Conservation (phyloP, 30 jellyfish, hydroid and myxozoan species). For the Turritopsis rubra region DNA sequence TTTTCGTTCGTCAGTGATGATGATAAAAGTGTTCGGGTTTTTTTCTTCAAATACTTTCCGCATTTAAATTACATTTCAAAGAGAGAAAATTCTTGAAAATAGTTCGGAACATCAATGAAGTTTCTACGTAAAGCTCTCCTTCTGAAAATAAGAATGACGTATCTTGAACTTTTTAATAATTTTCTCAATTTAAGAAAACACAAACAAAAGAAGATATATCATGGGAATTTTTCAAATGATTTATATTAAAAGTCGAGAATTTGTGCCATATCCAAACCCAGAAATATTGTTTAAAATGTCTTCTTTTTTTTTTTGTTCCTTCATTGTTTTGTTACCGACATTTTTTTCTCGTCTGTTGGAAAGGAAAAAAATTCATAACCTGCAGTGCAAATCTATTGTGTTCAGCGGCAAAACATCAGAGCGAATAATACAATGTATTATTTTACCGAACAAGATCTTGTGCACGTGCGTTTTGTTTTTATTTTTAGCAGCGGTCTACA, state of each 20-base stretch:
- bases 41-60: neutral
- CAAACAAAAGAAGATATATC: neutral
- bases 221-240: neutral
- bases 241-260: too few relatives aligned
- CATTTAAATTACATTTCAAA: neutral
- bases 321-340: neutral
- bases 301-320: neutral
- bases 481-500: too few relatives aligned
- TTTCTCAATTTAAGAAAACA: too few relatives aligned
- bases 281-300: neutral
- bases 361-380: neutral
- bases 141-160: neutral
- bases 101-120: neutral
- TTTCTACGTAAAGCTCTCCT: neutral
- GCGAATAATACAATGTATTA: neutral
- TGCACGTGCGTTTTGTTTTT: neutral
- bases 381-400: neutral
- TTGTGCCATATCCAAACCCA: neutral
- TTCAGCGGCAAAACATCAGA: neutral
- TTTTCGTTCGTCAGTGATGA: neutral
- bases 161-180: too few relatives aligned
- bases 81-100: too few relatives aligned
- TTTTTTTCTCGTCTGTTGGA: neutral
- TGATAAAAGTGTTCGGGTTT: neutral
- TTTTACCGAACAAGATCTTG: neutral